Percentiles rank a stretch among this genome's conserved stretches.
phyloP scores from a whole-genome alignment of 2,113 vertebrate genomes.

The Phycodurus eques region DNA sequence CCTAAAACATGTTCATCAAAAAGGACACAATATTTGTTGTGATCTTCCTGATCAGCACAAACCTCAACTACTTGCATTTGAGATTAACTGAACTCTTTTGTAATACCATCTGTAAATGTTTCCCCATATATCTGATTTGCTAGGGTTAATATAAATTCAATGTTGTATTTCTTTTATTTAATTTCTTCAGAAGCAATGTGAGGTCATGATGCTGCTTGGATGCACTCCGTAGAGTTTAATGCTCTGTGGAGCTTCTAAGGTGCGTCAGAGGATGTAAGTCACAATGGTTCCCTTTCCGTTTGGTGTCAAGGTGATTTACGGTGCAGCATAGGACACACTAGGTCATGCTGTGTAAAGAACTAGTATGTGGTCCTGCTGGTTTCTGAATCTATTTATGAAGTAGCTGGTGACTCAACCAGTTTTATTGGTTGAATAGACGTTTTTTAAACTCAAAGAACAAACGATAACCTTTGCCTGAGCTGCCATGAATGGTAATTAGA shows the following conservation, averaged over 20 bases:
- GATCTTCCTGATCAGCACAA: not conserved
- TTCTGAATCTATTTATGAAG: slow-evolving; percentile 13
- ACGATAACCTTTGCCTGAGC: not conserved
- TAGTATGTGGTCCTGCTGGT: slow-evolving; percentile 27
- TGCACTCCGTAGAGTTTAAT: slow-evolving; percentile 49
- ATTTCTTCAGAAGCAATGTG: slow-evolving; percentile 29
- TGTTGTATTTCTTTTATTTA: slow-evolving; percentile 10
- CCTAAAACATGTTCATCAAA: not conserved
- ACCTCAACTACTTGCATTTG: slow-evolving; percentile 3
- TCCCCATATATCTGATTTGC: slow-evolving; percentile 30
- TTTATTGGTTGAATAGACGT: not conserved
- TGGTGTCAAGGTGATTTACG: slow-evolving; percentile 60
- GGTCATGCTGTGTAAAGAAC: slow-evolving; percentile 45
- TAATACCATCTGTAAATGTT: slow-evolving; percentile 19
- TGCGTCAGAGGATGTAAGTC: slow-evolving; percentile 40
- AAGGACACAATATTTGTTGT: not conserved
- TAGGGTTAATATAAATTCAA: slow-evolving; percentile 33
- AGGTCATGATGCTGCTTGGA: slow-evolving; percentile 33
- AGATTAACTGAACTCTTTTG: slow-evolving; percentile 32
- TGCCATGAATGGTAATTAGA: not conserved
- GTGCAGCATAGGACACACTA: slow-evolving; percentile 43
- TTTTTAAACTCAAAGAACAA: not conserved
- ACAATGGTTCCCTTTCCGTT: slow-evolving; percentile 34
- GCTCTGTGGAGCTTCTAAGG: slow-evolving; percentile 46
- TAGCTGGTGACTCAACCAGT: slow-evolving; percentile 14